Conservation (phyloP, 1,140 invertebrate genomes). For the Drosophila repleta region DNA sequence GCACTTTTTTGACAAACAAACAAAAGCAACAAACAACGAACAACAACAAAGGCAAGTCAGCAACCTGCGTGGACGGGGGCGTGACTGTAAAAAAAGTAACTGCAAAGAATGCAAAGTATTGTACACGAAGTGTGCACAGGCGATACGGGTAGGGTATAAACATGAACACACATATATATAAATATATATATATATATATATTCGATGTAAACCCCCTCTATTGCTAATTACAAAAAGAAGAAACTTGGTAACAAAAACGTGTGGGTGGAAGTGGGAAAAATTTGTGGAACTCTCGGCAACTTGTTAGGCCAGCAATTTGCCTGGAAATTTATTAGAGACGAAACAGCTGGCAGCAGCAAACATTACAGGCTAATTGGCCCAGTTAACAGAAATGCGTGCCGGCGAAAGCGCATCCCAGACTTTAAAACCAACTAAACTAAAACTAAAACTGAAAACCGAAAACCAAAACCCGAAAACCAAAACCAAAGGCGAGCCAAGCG, state of each 20-base stretch:
- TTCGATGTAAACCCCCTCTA: conserved; percentile 57
- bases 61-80: conserved; percentile 11
- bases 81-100: conserved; percentile 21
- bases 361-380: conserved; percentile 70
- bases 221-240: conserved; percentile 73
- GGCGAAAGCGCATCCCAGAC: conserved; percentile 44
- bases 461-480: conserved; percentile 1
- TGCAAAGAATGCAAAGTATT: conserved; percentile 63
- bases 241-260: conserved; percentile 3
- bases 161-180: not conserved
- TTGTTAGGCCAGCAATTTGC: conserved; percentile 77
- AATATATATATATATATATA: not conserved
- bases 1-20: conserved; percentile 54
- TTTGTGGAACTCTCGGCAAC: conserved; percentile 25
- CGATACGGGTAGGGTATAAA: conserved; percentile 11
- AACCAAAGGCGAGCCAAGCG: conserved; percentile 47
- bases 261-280: not conserved
- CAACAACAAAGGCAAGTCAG: conserved; percentile 42
- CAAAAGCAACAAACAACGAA: conserved; percentile 14
- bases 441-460: conserved; percentile 14
- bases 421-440: conserved; percentile 71
- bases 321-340: conserved; percentile 76
- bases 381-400: conserved; percentile 60
- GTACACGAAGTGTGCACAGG: conserved; percentile 26
- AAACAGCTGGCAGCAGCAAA: conserved; percentile 68